These are phyloP conservation scores for Pemphredon lugubris DNA, from an alignment of 2,888 invertebrate genomes.

Conservation along the genomic window DNA sequence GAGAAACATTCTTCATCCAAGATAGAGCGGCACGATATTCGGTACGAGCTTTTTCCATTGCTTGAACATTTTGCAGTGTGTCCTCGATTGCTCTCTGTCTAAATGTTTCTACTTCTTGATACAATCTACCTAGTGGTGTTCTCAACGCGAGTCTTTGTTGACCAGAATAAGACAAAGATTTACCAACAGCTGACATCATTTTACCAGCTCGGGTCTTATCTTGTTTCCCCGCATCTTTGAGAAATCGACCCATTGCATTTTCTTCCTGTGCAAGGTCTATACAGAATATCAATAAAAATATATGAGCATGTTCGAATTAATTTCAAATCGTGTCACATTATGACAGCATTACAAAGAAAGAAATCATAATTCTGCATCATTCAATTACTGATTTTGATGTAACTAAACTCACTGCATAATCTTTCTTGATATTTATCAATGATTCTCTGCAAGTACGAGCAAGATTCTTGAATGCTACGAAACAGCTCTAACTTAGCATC, in stretches of 20 bases:
- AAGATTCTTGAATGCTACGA: conserved; percentile 95
- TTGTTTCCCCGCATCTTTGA: conserved; percentile 95
- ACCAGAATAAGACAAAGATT: conserved; percentile 93
- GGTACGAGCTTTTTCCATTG: conserved; percentile 97
- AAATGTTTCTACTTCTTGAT: conserved; percentile 99
- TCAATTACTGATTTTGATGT: no score
- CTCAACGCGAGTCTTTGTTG: conserved; percentile 95
- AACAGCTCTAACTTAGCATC: conserved; percentile 98
- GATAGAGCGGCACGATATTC: conserved; percentile 97
- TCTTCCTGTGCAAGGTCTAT: conserved; percentile 96
- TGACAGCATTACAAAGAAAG: no score
- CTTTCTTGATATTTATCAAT: conserved; percentile 97
- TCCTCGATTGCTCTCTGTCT: conserved; percentile 96
- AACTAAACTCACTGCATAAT: conserved; percentile 88
- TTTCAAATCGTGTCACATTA: background rate
- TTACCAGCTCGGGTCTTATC: conserved; percentile 92
- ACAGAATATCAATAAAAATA: background rate
- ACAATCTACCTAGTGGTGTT: conserved; percentile 92
- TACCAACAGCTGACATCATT: conserved; percentile 91
- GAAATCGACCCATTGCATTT: conserved; percentile 95
- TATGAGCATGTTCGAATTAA: background rate
- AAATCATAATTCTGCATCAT: background rate
- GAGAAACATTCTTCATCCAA: conserved; percentile 99
- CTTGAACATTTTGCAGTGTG: conserved; percentile 93
- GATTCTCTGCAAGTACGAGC: conserved; percentile 91